phyloP scores from a whole-genome alignment of 2,113 vertebrate species.

The Pandion haliaetus region DNA sequence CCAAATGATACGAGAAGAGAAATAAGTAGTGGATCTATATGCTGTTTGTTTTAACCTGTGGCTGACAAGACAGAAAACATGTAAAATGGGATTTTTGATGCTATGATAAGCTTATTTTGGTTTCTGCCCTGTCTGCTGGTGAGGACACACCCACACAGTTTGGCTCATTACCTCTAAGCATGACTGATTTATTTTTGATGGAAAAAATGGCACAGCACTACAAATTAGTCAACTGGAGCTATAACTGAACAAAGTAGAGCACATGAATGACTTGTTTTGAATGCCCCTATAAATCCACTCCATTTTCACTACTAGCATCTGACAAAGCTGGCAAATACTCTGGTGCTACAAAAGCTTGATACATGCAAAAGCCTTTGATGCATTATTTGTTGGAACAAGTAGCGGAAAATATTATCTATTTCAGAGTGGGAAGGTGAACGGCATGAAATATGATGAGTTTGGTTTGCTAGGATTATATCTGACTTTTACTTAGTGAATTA shows the following conservation, averaged over 20 bases:
- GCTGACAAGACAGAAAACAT: not conserved
- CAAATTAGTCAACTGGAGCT: conserved; percentile 28
- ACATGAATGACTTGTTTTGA: conserved; percentile 30
- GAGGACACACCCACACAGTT: not conserved
- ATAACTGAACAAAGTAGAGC: not conserved
- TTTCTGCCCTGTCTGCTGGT: conserved; percentile 5
- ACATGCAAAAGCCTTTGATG: not conserved
- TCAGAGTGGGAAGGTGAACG: not conserved
- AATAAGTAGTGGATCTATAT: not conserved
- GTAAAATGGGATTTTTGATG: not conserved
- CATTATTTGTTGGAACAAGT: not conserved
- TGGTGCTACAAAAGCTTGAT: conserved; percentile 3
- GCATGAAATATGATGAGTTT: not conserved
- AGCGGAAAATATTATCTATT: not conserved
- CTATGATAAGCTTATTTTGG: conserved; percentile 30
- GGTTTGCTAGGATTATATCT: not conserved
- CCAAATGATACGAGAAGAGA: not conserved
- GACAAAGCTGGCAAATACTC: conserved; percentile 21
- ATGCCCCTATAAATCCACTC: conserved; percentile 14
- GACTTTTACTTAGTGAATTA: not conserved
- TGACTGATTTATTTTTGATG: conserved; percentile 24
- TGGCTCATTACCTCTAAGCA: conserved; percentile 1
- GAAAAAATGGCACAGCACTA: not conserved
- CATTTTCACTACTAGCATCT: not conserved
- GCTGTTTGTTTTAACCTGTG: conserved; percentile 1